phyloP scores from a whole-genome alignment of 2,888 invertebrate species.

The Cephus pulcher region DNA sequence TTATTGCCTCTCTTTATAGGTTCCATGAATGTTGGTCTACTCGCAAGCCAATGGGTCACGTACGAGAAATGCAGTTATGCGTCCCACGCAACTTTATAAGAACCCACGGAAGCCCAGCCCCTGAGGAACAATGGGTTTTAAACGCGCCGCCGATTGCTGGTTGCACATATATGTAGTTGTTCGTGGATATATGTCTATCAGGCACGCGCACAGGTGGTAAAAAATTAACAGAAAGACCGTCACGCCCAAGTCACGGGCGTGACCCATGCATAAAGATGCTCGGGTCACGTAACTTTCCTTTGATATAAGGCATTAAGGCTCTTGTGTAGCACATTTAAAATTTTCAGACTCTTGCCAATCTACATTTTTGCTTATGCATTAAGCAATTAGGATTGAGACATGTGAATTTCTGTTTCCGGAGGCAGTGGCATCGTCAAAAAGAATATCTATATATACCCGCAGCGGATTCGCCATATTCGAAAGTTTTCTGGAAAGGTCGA shows the following conservation, averaged over 20 bases:
- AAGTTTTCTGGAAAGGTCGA: constrained; percentile 39
- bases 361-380: too few relatives aligned
- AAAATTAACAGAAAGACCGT: constrained; percentile 27
- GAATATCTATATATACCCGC: neutral
- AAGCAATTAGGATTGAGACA: too few relatives aligned
- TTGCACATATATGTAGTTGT: constrained; percentile 6
- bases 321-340: too few relatives aligned
- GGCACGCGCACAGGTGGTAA: constrained; percentile 14
- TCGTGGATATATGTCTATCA: neutral
- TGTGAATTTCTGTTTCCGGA: too few relatives aligned
- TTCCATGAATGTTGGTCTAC: neutral
- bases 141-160: constrained; percentile 10
- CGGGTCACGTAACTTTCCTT: constrained; percentile 12
- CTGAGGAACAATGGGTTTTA: constrained; percentile 38
- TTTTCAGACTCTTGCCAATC: too few relatives aligned
- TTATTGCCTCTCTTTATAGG: too few relatives aligned
- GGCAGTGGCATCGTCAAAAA: too few relatives aligned
- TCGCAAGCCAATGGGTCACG: constrained; percentile 47
- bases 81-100: constrained; percentile 45
- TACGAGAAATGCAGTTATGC: constrained; percentile 57
- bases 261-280: constrained; percentile 16
- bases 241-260: constrained; percentile 32
- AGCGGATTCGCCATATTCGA: constrained; percentile 16
- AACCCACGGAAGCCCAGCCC: constrained; percentile 34
- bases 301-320: neutral